These are phyloP conservation scores for Poeciliopsis occidentalis DNA, from an alignment of 2,113 vertebrate species.

Conservation along the genomic window DNA sequence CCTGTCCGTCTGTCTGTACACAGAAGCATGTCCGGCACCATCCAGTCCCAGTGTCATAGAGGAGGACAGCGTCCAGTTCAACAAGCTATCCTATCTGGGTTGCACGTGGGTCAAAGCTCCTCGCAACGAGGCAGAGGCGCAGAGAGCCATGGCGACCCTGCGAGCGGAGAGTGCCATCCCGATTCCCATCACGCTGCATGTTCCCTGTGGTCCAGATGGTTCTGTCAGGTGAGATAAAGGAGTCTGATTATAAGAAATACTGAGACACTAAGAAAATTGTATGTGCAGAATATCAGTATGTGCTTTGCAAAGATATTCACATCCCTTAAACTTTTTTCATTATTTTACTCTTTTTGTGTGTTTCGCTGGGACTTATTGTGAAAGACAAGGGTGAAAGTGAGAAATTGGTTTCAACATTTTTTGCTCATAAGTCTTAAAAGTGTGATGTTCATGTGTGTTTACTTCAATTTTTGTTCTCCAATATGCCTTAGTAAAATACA, in stretches of 20 bases:
- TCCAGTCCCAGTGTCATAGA: conserved; percentile 73
- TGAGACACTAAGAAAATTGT: neutral
- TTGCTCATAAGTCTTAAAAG: no score
- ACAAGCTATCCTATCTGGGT: conserved; percentile 94
- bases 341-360: neutral
- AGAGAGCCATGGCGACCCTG: conserved; percentile 89
- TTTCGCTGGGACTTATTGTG: neutral
- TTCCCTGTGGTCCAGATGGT: conserved; percentile 91
- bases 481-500: no score
- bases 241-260: neutral
- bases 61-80: conserved; percentile 96
- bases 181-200: conserved; percentile 90
- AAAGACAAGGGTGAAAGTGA: neutral
- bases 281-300: neutral
- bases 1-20: neutral
- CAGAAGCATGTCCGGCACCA: conserved; percentile 47
- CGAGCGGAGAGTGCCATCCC: conserved; percentile 85
- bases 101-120: conserved; percentile 94
- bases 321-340: neutral
- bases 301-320: neutral
- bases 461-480: no score
- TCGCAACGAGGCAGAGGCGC: conserved; percentile 90
- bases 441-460: no score
- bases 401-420: no score
- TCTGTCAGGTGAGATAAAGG: conserved; percentile 86